Evolutionary conservation across 2,888 invertebrate species (phyloP).

Genomic region (Bugula neritina): DNA sequence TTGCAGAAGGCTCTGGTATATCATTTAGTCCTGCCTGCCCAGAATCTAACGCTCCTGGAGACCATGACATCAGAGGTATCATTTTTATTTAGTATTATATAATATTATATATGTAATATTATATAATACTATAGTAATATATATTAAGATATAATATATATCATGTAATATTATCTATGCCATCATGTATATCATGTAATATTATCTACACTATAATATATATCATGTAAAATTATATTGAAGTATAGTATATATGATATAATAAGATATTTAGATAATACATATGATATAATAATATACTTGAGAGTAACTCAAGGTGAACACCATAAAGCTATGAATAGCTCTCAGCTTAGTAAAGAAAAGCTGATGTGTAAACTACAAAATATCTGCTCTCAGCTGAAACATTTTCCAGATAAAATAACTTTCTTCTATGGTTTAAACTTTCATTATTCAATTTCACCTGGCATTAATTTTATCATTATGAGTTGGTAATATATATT

Average conservation of each 20-base stretch:
- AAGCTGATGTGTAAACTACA: no score
- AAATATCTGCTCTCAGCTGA: no score
- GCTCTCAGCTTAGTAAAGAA: no score
- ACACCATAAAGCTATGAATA: no score
- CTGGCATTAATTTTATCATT: no score
- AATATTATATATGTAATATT: not conserved
- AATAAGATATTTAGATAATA: no score
- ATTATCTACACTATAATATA: not conserved
- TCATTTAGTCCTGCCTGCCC: constrained; percentile 25
- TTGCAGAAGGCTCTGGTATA: constrained; percentile 11
- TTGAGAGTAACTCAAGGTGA: no score
- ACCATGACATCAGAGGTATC: constrained; percentile 24
- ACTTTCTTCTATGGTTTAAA: no score
- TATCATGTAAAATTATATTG: not conserved
- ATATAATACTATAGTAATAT: not conserved
- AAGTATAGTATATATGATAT: not conserved
- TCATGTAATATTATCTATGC: not conserved
- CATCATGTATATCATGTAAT: not conserved
- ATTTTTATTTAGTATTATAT: not conserved
- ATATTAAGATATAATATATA: no score
- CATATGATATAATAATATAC: not conserved
- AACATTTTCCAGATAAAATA: no score
- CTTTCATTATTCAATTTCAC: no score
- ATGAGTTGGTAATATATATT: no score
- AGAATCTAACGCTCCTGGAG: constrained; percentile 16